Conservation (phyloP, 2,113 vertebrate species). For the Mesoclemmys tuberculata region DNA sequence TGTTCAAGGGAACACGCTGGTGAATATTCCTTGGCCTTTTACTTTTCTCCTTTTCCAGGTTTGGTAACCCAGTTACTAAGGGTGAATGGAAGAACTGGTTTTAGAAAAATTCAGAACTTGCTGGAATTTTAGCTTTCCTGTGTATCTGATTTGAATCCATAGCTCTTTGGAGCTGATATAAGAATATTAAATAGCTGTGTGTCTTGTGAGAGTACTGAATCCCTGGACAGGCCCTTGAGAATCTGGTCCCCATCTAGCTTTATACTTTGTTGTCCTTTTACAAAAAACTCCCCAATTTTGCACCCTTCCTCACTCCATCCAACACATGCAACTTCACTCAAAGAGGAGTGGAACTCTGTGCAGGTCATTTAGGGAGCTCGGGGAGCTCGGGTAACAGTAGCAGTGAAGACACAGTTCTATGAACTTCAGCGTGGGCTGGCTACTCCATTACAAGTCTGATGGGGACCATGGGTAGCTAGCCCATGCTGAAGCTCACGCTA, state of each 20-base stretch:
- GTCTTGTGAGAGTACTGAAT: not conserved
- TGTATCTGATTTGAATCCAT: not conserved
- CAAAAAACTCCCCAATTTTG: not conserved
- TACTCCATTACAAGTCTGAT: not conserved
- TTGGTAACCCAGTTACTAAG: not conserved
- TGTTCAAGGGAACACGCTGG: not conserved
- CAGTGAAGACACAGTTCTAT: not conserved
- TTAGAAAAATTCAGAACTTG: not conserved
- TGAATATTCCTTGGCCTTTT: not conserved
- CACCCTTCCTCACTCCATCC: not conserved
- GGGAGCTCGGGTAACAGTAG: not conserved
- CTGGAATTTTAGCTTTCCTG: not conserved
- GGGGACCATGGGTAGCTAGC: not conserved
- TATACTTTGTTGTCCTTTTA: not conserved
- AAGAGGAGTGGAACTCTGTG: not conserved
- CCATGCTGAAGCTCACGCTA: not conserved
- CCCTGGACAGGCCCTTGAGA: not conserved
- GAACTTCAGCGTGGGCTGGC: not conserved
- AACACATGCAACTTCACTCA: not conserved
- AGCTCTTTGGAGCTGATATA: not conserved
- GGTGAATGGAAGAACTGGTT: not conserved
- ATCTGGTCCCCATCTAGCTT: fast-evolving
- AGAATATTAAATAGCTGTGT: not conserved
- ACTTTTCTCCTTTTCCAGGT: not conserved
- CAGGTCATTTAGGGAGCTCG: not conserved